Evolutionary conservation across 2,113 vertebrate genomes (phyloP).

Genomic region (Melanocharis versteri): DNA sequence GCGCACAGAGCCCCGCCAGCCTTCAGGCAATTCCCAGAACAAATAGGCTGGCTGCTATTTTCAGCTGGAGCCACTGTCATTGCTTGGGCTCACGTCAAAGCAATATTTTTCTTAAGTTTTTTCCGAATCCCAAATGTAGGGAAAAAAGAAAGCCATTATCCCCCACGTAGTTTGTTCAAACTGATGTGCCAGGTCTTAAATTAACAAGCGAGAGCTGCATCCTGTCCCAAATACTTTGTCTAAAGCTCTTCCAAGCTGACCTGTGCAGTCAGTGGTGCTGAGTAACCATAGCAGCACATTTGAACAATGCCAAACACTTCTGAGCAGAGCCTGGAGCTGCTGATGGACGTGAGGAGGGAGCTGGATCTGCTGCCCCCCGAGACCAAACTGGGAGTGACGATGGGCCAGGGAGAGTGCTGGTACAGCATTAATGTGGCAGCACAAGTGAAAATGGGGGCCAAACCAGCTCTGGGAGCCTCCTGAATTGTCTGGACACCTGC

Average conservation of each 20-base stretch:
- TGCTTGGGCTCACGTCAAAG: neutral
- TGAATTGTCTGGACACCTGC: neutral
- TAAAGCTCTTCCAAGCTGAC: constrained; percentile 46
- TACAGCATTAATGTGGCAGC: neutral
- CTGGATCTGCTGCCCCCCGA: neutral
- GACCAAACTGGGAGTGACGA: rapidly evolving
- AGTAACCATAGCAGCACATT: constrained; percentile 68
- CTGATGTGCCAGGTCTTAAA: neutral
- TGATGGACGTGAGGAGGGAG: neutral
- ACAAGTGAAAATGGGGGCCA: neutral
- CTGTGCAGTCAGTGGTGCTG: neutral
- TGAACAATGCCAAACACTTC: constrained; percentile 36
- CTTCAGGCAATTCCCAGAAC: neutral
- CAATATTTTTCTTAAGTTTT: neutral
- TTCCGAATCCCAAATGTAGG: neutral
- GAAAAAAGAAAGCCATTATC: neutral
- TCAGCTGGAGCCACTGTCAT: neutral
- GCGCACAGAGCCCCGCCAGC: neutral
- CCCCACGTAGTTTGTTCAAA: neutral
- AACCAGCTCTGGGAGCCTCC: neutral
- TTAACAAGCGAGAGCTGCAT: neutral
- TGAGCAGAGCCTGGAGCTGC: neutral
- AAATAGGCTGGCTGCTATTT: neutral
- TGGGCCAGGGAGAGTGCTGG: neutral
- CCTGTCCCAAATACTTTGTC: constrained; percentile 39